Base-by-base conservation (phyloP, 1,140 invertebrate genomes). In the Drosophila serrata region DNA sequence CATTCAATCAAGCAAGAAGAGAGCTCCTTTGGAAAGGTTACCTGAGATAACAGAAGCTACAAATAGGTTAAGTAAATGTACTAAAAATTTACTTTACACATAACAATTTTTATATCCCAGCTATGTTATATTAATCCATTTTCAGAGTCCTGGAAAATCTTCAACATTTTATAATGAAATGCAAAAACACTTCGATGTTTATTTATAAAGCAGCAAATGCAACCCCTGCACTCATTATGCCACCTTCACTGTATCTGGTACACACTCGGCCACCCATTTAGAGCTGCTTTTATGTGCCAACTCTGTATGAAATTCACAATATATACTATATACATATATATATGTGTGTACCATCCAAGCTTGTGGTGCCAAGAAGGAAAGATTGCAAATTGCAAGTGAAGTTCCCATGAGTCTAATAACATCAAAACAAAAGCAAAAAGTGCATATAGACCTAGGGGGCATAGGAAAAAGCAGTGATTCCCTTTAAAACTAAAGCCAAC, bases 381-480 rank as follows among this genome's bases (percentile, higher is more conserved):
- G 68, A 75, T 79, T 79, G 82, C 69, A 86, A 86, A 86, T 86
- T 86, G 79, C 79, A 86, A 64, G 78, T 57, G 63, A 42, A 78
- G 61, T 61, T 81, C 75, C 75, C 82, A 63, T 33, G 82, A 72
- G 82, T 86, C 82, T 81, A 86, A 86, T 86, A 81, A 79, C 61
- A 60, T 49, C 29, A 73, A 61, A 77, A 67, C 56, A 75, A 64
- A 64, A 74, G 55, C 56, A 37, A 42, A 33, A 31, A 42, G 42
- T 35, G 31, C 7, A 11, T 27, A n/a, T 12, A 17, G 6, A 24
- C 19, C 42, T 33, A 5, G 6, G 13, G n/a, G 13, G 11, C 27
- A 33, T 2, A 29, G 12, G 29, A 6, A 35, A 45, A 35, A 45
- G 12, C 6, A 1, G 17, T n/a, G 13, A 62, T 78, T 55, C 73